Percentiles rank a stretch among this genome's conserved stretches.
Evolutionary conservation across 1,140 invertebrate species (phyloP).

Genomic region (Colletes gigas): DNA sequence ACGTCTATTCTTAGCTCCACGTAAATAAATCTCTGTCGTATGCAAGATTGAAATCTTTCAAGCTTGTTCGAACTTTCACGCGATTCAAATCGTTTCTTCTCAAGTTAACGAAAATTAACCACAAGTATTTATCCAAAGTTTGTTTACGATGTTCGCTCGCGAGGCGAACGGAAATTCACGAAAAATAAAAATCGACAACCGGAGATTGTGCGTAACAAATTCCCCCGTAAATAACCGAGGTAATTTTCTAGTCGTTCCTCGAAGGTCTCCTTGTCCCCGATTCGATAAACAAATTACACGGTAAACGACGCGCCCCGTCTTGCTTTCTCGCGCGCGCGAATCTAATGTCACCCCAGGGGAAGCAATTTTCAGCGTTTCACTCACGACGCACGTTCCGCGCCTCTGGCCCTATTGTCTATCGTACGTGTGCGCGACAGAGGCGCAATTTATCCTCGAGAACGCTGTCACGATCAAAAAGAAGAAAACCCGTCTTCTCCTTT

Average conservation of each 20-base stretch:
- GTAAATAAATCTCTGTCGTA: no score
- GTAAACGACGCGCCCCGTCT: constrained; percentile 29
- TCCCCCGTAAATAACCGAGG: background rate
- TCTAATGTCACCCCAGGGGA: constrained; percentile 59
- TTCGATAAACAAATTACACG: constrained; percentile 62
- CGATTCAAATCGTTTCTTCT: no score
- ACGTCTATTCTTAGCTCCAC: no score
- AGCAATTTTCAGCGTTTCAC: constrained; percentile 69
- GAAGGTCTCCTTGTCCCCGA: constrained; percentile 30
- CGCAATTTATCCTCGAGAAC: constrained; percentile 51
- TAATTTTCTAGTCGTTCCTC: constrained; percentile 38
- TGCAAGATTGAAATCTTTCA: no score
- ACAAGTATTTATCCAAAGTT: no score
- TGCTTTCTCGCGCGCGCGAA: constrained; percentile 11
- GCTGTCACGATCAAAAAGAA: constrained; percentile 39
- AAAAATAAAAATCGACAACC: background rate
- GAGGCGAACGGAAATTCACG: background rate
- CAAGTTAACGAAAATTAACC: no score
- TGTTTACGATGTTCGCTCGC: no score
- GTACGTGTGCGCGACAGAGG: constrained; percentile 28
- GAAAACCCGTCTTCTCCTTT: constrained; percentile 17
- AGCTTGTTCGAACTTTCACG: no score
- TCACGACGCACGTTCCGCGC: constrained; percentile 70
- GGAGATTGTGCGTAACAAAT: background rate
- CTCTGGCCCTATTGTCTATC: constrained; percentile 55